Evolutionary conservation across 2,888 invertebrate genomes (phyloP).

Genomic region (Nebria brevicollis): DNA sequence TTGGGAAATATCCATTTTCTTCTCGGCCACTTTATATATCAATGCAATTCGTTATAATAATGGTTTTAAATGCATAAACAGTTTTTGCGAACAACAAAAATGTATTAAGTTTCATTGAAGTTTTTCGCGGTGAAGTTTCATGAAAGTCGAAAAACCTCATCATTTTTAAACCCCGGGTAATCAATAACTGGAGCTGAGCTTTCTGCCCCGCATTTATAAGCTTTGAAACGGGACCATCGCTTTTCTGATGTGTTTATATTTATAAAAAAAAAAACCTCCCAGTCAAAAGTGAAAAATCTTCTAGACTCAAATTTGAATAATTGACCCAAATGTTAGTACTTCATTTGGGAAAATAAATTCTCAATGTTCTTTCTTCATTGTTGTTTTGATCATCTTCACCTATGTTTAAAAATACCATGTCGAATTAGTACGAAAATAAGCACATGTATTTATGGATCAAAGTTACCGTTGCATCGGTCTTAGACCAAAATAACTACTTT

Average conservation of each 20-base stretch:
- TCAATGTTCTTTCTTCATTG: neutral
- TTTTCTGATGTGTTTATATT: no score
- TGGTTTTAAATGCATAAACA: no score
- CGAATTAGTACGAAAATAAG: neutral
- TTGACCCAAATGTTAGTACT: neutral
- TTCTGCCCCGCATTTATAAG: neutral
- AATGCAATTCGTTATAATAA: no score
- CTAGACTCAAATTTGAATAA: no score
- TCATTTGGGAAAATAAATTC: neutral
- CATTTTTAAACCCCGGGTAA: neutral
- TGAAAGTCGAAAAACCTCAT: neutral
- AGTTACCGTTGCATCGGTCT: slow-evolving; percentile 1
- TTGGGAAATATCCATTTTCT: neutral
- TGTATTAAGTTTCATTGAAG: neutral
- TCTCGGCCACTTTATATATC: neutral
- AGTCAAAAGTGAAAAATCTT: no score
- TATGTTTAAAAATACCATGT: neutral
- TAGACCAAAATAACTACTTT: neutral
- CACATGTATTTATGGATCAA: neutral
- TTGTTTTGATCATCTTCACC: neutral
- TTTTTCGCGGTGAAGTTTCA: neutral
- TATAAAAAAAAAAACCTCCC: no score
- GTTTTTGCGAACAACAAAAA: neutral
- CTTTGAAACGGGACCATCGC: neutral
- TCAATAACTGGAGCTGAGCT: neutral